Conservation (phyloP, 2,113 vertebrate species). For the Phalacrocorax aristotelis region DNA sequence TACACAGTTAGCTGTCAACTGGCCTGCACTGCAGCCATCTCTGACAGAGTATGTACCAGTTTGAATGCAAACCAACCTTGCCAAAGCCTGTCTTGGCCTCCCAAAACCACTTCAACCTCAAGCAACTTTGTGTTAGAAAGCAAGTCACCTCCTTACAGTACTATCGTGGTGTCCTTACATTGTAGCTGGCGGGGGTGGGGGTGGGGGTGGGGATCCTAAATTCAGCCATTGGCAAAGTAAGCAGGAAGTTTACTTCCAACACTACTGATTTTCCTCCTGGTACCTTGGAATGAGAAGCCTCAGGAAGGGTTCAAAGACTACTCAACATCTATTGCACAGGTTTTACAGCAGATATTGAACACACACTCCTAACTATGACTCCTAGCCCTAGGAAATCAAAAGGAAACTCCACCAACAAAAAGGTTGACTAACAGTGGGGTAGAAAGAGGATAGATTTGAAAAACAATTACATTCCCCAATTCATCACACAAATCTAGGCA, state of each 20-base stretch:
- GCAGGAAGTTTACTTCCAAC: not conserved
- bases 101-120: not conserved
- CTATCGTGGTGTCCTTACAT: not conserved
- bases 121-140: not conserved
- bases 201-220: not conserved
- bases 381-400: not conserved
- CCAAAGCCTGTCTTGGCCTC: not conserved
- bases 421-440: not conserved
- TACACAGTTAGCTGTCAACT: not conserved
- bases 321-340: not conserved
- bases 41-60: not conserved
- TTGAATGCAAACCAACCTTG: not conserved
- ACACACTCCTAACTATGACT: not conserved
- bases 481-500: not conserved
- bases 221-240: not conserved
- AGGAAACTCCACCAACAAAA: not conserved
- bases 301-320: not conserved
- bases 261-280: not conserved
- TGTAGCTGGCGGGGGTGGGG: not conserved
- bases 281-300: not conserved
- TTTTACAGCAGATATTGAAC: not conserved
- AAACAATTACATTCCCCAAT: not conserved
- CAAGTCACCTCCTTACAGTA: not conserved
- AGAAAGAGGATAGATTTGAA: not conserved
- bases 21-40: not conserved